Evolutionary conservation across 2,888 invertebrate genomes (phyloP).

Genomic region (Trissolcus brochymenae): DNA sequence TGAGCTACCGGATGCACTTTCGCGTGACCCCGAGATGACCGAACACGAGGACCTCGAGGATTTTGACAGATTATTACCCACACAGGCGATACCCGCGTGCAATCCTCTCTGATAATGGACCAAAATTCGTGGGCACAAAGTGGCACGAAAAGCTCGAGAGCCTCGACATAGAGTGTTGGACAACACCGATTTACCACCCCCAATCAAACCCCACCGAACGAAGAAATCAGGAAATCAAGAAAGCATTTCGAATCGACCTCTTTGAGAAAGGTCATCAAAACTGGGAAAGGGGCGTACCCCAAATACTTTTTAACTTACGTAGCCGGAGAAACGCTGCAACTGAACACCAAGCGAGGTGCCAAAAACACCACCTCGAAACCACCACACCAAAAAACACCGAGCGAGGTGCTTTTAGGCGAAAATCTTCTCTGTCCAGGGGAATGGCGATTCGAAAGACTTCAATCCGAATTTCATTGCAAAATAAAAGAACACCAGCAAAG

Average conservation of each 20-base stretch:
- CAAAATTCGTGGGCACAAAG: not conserved
- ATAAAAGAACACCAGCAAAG: not conserved
- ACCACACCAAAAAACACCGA: no score
- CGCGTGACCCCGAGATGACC: not conserved
- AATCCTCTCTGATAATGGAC: not conserved
- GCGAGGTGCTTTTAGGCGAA: not conserved
- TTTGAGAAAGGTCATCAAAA: not conserved
- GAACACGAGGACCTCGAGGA: not conserved
- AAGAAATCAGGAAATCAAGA: slow-evolving; percentile 4
- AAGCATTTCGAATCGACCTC: not conserved
- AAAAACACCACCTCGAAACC: no score
- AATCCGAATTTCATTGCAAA: not conserved
- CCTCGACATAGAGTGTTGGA: slow-evolving; percentile 2
- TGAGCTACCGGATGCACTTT: not conserved
- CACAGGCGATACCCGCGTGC: no score
- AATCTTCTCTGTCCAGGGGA: not conserved
- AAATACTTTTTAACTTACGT: slow-evolving; percentile 7
- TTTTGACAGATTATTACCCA: not conserved
- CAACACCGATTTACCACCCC: slow-evolving; percentile 7
- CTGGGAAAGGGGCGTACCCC: not conserved
- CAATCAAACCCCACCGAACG: slow-evolving; percentile 7
- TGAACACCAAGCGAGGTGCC: slow-evolving; percentile 4
- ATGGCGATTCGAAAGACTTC: not conserved
- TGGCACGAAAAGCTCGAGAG: not conserved
- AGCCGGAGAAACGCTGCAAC: not conserved